A percentile compares a stretch with the other conserved stretches of the same genome.
phyloP scores from a whole-genome alignment of 2,113 vertebrate species.

The Dromas ardeola region DNA sequence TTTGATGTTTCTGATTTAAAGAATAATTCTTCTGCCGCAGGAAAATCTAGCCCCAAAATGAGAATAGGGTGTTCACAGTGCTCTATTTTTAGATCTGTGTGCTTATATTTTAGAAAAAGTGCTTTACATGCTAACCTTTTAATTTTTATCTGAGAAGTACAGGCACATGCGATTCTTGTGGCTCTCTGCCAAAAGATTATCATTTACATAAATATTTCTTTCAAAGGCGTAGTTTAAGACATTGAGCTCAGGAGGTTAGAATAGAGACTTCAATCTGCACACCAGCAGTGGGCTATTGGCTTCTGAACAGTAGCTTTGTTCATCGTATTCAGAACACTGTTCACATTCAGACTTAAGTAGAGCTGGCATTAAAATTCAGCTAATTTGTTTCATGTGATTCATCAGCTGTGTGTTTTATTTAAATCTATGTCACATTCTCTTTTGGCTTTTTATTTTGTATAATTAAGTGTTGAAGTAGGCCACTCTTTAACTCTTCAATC shows the following conservation, averaged over 20 bases:
- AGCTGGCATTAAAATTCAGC: conserved; percentile 68
- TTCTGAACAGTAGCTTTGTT: conserved; percentile 73
- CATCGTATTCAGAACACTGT: conserved; percentile 56
- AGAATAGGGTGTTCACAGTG: conserved; percentile 1
- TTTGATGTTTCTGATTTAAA: conserved; percentile 1
- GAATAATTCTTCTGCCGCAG: not conserved
- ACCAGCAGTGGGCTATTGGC: conserved; percentile 66
- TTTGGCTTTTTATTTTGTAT: conserved; percentile 51
- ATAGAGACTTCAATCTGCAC: conserved; percentile 69
- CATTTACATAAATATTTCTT: conserved; percentile 76
- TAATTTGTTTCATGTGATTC: conserved; percentile 81
- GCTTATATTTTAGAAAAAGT: conserved; percentile 60
- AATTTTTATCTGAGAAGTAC: conserved; percentile 63
- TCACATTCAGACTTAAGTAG: conserved; percentile 69
- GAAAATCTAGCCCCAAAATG: not conserved
- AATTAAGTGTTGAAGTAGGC: conserved; percentile 44
- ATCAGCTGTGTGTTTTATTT: conserved; percentile 81
- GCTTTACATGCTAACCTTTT: conserved; percentile 62
- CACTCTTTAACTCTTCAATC: conserved; percentile 63
- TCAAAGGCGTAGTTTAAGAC: conserved; percentile 59
- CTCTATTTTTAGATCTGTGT: conserved; percentile 45
- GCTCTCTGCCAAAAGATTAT: conserved; percentile 69
- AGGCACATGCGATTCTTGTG: conserved; percentile 63
- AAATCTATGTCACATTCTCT: conserved; percentile 68
- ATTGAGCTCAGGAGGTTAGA: conserved; percentile 65